Conservation (phyloP, 2,888 invertebrate genomes). For the Phyllotreta striolata region DNA sequence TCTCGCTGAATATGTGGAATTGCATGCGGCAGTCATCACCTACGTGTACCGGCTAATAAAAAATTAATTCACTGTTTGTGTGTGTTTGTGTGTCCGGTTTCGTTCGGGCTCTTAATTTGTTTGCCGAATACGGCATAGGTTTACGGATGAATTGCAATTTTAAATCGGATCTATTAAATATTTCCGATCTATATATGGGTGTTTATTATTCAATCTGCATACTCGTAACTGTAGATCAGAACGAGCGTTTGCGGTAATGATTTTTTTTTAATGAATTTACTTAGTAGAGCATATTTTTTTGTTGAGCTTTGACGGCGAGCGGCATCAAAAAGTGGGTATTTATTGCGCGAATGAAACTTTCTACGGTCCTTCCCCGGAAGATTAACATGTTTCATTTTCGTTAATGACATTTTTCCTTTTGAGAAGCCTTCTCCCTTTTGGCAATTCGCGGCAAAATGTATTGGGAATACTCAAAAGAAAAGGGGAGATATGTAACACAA, state of each 20-base stretch:
- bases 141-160: constrained; percentile 4
- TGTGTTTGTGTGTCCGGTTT: background rate
- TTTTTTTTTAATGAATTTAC: too few species aligned
- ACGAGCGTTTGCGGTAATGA: too few species aligned
- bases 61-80: constrained; percentile 15
- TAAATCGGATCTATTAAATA: constrained; percentile 10
- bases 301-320: constrained; percentile 10
- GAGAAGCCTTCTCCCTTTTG: constrained; percentile 36
- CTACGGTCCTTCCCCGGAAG: constrained; percentile 30
- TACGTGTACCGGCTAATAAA: constrained; percentile 17
- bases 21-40: constrained; percentile 22
- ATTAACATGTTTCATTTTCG: constrained; percentile 37
- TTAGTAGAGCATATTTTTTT: constrained; percentile 10
- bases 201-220: too few species aligned
- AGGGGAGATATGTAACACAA: constrained; percentile 35
- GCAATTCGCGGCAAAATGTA: constrained; percentile 38
- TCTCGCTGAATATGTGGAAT: constrained; percentile 13
- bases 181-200: constrained; percentile 53
- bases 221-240: too few species aligned
- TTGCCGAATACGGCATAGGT: constrained; percentile 4
- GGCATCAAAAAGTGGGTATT: constrained; percentile 23
- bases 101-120: constrained; percentile 14
- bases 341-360: constrained; percentile 28
- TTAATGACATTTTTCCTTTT: constrained; percentile 38
- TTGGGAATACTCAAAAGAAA: constrained; percentile 30